These are phyloP conservation scores for Protaetia brevitarsis DNA, from an alignment of 1,140 invertebrate genomes.

Conservation along the genomic window DNA sequence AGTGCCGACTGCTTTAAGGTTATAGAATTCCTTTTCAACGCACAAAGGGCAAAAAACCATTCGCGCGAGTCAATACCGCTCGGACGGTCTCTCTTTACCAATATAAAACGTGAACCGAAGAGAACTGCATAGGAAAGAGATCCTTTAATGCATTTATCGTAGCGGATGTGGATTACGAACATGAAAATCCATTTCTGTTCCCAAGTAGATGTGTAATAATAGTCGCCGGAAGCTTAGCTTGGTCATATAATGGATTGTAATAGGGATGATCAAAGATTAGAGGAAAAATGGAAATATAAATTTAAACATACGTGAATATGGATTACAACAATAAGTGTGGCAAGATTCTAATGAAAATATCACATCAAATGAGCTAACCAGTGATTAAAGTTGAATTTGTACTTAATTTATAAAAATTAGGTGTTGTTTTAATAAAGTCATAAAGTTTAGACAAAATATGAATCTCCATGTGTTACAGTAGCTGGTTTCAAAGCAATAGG, in stretches of 20 bases:
- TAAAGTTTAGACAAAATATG: too few relatives aligned
- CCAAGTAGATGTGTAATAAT: neutral
- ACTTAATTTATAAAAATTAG: too few relatives aligned
- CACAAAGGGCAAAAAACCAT: neutral
- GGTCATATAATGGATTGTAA: neutral
- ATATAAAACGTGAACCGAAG: neutral
- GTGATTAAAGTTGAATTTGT: too few relatives aligned
- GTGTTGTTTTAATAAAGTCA: too few relatives aligned
- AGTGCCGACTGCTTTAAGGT: constrained; percentile 1
- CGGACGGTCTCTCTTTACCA: neutral
- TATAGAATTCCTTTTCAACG: neutral
- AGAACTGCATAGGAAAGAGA: neutral
- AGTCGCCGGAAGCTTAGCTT: neutral
- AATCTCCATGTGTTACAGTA: too few relatives aligned
- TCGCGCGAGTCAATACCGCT: neutral
- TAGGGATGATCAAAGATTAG: neutral
- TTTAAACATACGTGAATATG: neutral
- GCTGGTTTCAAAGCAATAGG: too few relatives aligned
- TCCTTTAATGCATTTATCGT: neutral
- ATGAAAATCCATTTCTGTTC: neutral
- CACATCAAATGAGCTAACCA: too few relatives aligned
- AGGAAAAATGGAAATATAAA: neutral
- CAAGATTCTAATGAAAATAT: too few relatives aligned
- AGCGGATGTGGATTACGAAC: neutral
- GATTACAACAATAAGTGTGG: too few relatives aligned